Conservation (phyloP, 2,888 invertebrate species). For the Physocephala rufipes region DNA sequence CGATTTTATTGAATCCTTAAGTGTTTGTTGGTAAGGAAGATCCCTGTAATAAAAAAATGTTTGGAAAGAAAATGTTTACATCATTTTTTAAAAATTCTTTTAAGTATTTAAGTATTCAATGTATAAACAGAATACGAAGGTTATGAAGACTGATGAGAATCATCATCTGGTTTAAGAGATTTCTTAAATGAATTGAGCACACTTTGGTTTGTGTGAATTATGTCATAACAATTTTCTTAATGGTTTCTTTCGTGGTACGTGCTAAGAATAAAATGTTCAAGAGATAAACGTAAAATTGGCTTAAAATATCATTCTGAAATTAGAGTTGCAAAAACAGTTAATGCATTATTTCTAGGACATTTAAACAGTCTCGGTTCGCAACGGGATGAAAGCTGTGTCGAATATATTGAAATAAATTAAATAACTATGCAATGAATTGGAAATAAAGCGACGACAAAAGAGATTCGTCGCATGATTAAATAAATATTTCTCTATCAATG, state of each 20-base stretch:
- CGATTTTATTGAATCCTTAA: too few species aligned
- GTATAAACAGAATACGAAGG: background rate
- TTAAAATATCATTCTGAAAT: background rate
- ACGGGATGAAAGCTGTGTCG: too few species aligned
- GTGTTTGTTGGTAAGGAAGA: too few species aligned
- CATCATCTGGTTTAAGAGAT: too few species aligned
- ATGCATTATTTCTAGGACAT: too few species aligned
- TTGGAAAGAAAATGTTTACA: constrained; percentile 11
- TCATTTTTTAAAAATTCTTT: background rate
- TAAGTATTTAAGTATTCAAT: background rate
- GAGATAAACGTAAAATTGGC: background rate
- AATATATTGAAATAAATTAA: background rate
- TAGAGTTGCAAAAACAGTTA: background rate
- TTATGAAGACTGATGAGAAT: too few species aligned
- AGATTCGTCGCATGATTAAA: background rate
- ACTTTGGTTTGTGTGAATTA: too few species aligned
- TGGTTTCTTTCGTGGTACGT: background rate
- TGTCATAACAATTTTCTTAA: background rate
- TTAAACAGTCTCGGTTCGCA: too few species aligned
- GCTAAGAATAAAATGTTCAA: background rate
- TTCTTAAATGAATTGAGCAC: too few species aligned
- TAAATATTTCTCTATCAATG: background rate
- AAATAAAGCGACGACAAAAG: background rate
- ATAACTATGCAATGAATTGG: background rate
- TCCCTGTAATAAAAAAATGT: background rate